Percentiles rank a stretch among this genome's conserved stretches.
Conservation (phyloP, 2,113 vertebrate species). For the Phoxinus phoxinus region DNA sequence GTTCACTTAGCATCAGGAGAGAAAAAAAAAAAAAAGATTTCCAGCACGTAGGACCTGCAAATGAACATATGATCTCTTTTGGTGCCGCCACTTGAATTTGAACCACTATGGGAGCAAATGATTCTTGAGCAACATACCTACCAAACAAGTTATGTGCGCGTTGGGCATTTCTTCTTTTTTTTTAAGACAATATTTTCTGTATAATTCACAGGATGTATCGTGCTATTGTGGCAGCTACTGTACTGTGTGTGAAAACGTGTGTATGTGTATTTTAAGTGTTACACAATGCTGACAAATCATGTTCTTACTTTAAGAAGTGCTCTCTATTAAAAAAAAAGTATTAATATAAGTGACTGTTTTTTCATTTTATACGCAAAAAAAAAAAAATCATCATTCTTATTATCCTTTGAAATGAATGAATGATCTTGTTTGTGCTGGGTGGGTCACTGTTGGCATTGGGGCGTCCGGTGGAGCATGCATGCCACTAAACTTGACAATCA, state of each 20-base stretch:
- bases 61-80: neutral
- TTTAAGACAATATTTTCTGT: slow-evolving; percentile 70
- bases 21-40: neutral
- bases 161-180: slow-evolving; percentile 26
- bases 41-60: neutral
- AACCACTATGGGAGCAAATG: neutral
- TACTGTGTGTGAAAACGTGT: slow-evolving; percentile 56
- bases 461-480: slow-evolving; percentile 46
- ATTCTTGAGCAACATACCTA: slow-evolving; percentile 5
- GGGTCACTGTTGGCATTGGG: slow-evolving; percentile 48
- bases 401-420: slow-evolving; percentile 10
- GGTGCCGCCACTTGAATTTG: neutral
- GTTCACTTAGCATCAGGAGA: slow-evolving; percentile 17
- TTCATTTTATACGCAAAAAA: slow-evolving; percentile 47
- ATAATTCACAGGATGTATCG: slow-evolving; percentile 78
- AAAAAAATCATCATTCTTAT: neutral
- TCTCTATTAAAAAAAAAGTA: slow-evolving; percentile 67
- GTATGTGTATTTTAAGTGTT: slow-evolving; percentile 76
- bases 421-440: slow-evolving; percentile 25
- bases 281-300: slow-evolving; percentile 81
- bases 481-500: slow-evolving; percentile 57
- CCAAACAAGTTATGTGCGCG: neutral
- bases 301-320: slow-evolving; percentile 77
- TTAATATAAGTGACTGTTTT: slow-evolving; percentile 78
- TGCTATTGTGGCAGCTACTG: slow-evolving; percentile 83